Percentiles rank a stretch among this genome's conserved stretches.
Conservation (phyloP, 2,888 invertebrate genomes). For the Ectemnius cavifrons region DNA sequence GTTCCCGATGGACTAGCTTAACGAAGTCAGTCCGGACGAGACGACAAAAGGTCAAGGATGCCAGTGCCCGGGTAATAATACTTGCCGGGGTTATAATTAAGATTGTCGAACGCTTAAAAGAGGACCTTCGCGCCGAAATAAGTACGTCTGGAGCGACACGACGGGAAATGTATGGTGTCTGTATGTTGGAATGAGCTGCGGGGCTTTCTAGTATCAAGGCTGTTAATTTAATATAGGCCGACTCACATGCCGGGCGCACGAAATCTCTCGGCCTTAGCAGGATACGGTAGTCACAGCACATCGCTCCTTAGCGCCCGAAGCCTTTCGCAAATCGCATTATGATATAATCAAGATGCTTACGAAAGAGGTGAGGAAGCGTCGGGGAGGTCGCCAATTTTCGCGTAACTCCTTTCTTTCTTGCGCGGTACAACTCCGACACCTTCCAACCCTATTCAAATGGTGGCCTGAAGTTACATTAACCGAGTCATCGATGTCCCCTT, state of each 20-base stretch:
- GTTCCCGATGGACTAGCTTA: conserved; percentile 21
- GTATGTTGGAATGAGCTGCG: too few relatives aligned
- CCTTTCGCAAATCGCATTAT: conserved; percentile 6
- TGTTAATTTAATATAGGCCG: too few relatives aligned
- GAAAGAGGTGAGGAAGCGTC: not conserved
- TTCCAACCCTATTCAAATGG: too few relatives aligned
- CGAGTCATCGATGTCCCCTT: too few relatives aligned
- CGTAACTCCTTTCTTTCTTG: too few relatives aligned
- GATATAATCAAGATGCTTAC: conserved; percentile 10
- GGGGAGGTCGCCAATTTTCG: not conserved
- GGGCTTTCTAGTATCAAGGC: too few relatives aligned
- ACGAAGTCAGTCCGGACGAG: conserved; percentile 22
- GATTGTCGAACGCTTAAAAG: conserved; percentile 13
- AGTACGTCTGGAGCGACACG: not conserved
- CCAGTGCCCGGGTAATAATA: conserved; percentile 23
- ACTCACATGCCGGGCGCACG: too few relatives aligned
- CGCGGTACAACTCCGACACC: too few relatives aligned
- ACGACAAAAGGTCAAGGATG: conserved; percentile 57
- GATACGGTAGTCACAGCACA: not conserved
- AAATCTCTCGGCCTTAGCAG: too few relatives aligned
- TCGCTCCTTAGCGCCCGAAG: conserved; percentile 2
- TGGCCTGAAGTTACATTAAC: too few relatives aligned
- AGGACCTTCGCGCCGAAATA: conserved; percentile 25
- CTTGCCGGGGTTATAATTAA: conserved; percentile 38
- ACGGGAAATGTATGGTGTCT: too few relatives aligned